These are phyloP conservation scores for human (Homo sapiens) DNA, from an alignment of 2,113 vertebrate species.

Conservation along the genomic window DNA sequence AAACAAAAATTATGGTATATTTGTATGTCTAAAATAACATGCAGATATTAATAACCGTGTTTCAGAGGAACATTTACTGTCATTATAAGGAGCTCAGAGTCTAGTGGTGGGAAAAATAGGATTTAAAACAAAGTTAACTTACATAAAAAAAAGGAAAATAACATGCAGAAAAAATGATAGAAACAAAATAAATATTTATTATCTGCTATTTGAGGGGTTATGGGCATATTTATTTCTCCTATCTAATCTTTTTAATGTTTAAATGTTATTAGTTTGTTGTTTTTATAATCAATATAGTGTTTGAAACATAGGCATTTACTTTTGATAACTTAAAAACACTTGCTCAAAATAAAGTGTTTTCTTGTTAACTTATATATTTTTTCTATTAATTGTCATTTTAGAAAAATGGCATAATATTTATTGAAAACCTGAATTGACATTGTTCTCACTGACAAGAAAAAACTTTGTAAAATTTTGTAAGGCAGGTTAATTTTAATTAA, in stretches of 20 bases:
- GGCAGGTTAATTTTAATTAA: not conserved
- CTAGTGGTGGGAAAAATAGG: not conserved
- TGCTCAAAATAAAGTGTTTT: not conserved
- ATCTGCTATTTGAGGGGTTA: not conserved
- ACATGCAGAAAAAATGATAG: not conserved
- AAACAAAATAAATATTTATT: not conserved
- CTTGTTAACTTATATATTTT: not conserved
- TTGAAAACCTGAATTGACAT: not conserved
- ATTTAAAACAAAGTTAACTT: not conserved
- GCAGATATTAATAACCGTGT: not conserved
- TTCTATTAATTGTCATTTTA: not conserved
- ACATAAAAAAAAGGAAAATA: not conserved
- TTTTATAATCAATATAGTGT: not conserved
- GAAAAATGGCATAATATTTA: not conserved
- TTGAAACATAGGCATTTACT: not conserved
- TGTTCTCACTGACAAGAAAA: not conserved
- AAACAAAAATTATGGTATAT: not conserved
- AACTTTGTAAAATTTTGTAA: not conserved
- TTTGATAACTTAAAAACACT: conserved; percentile 24
- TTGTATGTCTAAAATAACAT: not conserved
- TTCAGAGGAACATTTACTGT: not conserved
- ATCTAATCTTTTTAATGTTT: not conserved
- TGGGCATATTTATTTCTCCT: not conserved
- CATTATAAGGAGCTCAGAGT: not conserved
- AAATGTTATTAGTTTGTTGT: not conserved